These are phyloP conservation scores for Anoncus sp. DNA, from an alignment of 2,888 invertebrate species.

Conservation along the genomic window DNA sequence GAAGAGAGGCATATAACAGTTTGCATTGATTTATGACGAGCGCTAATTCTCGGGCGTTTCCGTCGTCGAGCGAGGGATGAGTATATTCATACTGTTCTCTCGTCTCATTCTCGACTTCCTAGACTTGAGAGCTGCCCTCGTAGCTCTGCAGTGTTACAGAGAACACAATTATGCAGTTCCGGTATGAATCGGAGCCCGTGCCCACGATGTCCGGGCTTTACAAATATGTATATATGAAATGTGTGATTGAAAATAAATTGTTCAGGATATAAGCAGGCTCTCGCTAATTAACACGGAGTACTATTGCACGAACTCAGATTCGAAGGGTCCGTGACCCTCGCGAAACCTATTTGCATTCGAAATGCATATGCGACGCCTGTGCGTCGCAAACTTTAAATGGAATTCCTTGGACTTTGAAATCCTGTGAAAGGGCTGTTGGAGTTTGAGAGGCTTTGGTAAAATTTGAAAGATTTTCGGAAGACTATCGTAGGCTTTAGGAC, in stretches of 20 bases:
- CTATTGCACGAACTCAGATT: background rate
- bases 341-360: background rate
- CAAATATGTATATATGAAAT: slow-evolving; percentile 56
- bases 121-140: slow-evolving; percentile 36
- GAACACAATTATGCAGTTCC: slow-evolving; percentile 46
- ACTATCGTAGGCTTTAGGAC: background rate
- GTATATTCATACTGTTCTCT: slow-evolving; percentile 36
- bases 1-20: slow-evolving; percentile 43
- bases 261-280: slow-evolving; percentile 33
- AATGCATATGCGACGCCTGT: background rate
- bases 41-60: slow-evolving; percentile 56
- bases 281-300: background rate
- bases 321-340: background rate
- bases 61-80: slow-evolving; percentile 48
- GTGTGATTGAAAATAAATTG: slow-evolving; percentile 73
- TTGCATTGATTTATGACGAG: slow-evolving; percentile 59
- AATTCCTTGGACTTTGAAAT: background rate
- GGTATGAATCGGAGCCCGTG: slow-evolving; percentile 49
- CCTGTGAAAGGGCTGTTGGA: background rate
- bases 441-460: background rate
- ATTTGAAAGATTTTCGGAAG: background rate
- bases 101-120: slow-evolving; percentile 35
- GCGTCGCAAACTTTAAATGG: background rate
- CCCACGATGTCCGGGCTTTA: slow-evolving; percentile 65
- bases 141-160: slow-evolving; percentile 31